Conservation (phyloP, 2,888 invertebrate species). For the Steinernema hermaphroditum region DNA sequence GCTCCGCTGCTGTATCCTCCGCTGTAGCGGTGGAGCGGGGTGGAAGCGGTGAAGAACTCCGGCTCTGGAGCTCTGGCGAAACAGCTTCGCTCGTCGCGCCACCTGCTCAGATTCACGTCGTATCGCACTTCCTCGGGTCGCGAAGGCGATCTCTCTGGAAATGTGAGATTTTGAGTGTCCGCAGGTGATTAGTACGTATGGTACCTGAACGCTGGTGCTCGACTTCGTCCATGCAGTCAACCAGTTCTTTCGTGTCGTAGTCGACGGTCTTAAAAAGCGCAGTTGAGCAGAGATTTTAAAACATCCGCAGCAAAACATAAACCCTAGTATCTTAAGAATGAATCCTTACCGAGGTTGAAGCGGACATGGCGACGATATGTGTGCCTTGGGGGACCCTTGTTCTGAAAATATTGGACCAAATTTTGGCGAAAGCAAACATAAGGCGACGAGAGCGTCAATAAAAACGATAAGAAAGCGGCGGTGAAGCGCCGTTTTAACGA, state of each 20-base stretch:
- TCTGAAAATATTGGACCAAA: background rate
- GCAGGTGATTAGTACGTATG: background rate
- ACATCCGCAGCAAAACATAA: background rate
- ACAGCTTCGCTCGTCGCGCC: conserved; percentile 8
- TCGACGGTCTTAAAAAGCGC: background rate
- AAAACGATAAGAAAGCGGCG: conserved; percentile 9
- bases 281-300: background rate
- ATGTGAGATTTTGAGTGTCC: background rate
- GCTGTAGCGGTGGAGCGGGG: background rate
- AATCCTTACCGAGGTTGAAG: conserved; percentile 1
- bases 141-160: background rate
- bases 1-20: conserved; percentile 8
- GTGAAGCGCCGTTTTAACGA: conserved; percentile 4
- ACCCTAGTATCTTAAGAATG: too few relatives aligned
- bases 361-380: background rate
- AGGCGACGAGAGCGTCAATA: background rate
- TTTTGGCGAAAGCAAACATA: background rate
- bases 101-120: conserved; percentile 3
- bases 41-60: background rate
- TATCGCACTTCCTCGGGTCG: background rate
- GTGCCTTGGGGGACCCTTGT: background rate
- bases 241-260: background rate
- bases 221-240: background rate
- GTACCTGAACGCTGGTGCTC: background rate
- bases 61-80: background rate